These are phyloP conservation scores for Scartelaos histophorus DNA, from an alignment of 2,113 vertebrate genomes.

Conservation along the genomic window DNA sequence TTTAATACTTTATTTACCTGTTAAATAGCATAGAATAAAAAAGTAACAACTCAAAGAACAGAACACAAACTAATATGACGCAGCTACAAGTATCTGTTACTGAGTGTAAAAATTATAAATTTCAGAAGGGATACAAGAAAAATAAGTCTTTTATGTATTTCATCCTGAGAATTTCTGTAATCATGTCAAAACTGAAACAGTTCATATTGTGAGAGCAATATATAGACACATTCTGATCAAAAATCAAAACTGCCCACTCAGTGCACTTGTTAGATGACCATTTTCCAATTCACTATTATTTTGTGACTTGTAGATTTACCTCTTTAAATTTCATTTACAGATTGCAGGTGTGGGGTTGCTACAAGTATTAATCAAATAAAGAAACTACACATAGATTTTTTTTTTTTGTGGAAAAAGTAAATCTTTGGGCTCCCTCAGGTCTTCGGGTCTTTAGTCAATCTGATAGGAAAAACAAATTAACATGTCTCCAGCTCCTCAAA, in stretches of 20 bases:
- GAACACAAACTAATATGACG: conserved; percentile 55
- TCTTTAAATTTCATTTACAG: conserved; percentile 44
- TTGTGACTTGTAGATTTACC: conserved; percentile 22
- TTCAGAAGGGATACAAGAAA: conserved; percentile 50
- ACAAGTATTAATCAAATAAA: conserved; percentile 37
- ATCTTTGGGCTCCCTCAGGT: conserved; percentile 55
- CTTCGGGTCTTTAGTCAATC: conserved; percentile 30
- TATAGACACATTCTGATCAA: conserved; percentile 33
- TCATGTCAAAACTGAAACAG: conserved; percentile 59
- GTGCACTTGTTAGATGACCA: not conserved
- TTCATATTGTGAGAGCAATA: conserved; percentile 54
- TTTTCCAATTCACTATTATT: conserved; percentile 34
- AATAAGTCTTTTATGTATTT: conserved; percentile 49
- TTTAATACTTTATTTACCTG: conserved; percentile 74
- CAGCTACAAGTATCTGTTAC: conserved; percentile 70
- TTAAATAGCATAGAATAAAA: conserved; percentile 77
- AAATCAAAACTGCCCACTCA: conserved; percentile 27
- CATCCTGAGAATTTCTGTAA: conserved; percentile 76
- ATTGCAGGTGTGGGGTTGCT: conserved; percentile 33
- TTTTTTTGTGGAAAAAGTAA: conserved; percentile 11
- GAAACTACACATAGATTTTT: conserved; percentile 36
- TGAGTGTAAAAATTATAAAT: conserved; percentile 67
- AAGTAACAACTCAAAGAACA: conserved; percentile 70
- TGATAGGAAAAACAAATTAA: conserved; percentile 12
- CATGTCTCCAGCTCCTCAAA: conserved; percentile 6